Evolutionary conservation across 2,113 vertebrate genomes (phyloP), one percentile per base, ranked within the genome.

Genomic region (Erythrolamprus reginae): DNA sequence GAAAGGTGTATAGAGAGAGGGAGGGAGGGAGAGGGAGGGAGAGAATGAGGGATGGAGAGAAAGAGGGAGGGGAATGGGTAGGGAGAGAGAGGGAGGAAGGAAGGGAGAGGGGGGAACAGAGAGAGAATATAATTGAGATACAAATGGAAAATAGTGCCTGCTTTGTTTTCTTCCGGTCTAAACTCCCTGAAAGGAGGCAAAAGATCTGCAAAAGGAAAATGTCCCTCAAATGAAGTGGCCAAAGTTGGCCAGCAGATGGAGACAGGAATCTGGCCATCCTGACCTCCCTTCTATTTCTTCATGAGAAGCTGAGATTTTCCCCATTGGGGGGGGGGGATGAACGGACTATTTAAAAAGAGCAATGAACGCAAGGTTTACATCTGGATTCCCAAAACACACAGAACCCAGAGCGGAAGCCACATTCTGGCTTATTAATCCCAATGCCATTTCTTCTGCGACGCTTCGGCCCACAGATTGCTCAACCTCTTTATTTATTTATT

Each of bases 241-340:
- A 42, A 84, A 28, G 48, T 77, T 84, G 89, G 94, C 92, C 95
- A 45, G 94, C 89, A 96, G 96, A 1, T 92, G 96, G 96, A 93
- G 93, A 90, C 94, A 92, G 92, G 93, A 83, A 38, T 19, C 33
- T 77, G 70, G 15, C 7, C 17, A 21, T 21, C 2, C 7, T 42
- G 70, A 38, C 1, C 33, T 77, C 26, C 38, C 48, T 87, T 45
- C 23, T 58, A 23, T 87, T 82, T 38, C 24, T 42, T 51, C n/a
- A 9, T 87, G 51, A 50, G 70, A 28, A 51, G 45, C 21, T 50
- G 88, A 55, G 33, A 84, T 82, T 65, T 65, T 61, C 28, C 48
- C 83, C 38, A 26, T 55, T 45, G n/a, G n/a, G n/a, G n/a, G n/a
- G n/a, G n/a, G n/a, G 65, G 77, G 38, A 8, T 38, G 53, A 52